Evolutionary conservation across 2,888 invertebrate species (phyloP), one percentile per base, ranked within the genome.

Genomic region (Troides oblongomaculatus): DNA sequence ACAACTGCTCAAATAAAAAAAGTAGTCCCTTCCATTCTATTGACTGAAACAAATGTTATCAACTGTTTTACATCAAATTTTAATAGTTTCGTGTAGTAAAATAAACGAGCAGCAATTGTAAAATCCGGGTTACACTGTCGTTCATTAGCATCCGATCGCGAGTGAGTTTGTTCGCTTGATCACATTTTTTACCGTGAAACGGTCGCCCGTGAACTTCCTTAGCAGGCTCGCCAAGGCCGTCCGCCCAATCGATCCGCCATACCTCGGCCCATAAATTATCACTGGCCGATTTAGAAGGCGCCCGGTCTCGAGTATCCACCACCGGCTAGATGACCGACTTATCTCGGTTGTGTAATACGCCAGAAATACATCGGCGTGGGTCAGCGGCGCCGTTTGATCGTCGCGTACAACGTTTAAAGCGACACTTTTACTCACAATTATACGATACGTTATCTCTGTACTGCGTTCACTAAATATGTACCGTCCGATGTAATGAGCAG

Each of bases 141-240:
- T 72, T 67, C 68, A 72, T 74, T 72, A 73, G 69, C 72, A 70
- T 69, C 67, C 66, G 64, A 72, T 77, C 74, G 76, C 72, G 21
- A 66, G 43, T 46, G 46, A 12, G 4, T 14, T 12, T 46, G 58
- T 65, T 53, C 39, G 58, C 59, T 46, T 43, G 65, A 58, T 39
- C 72, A 72, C 75, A 14, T 76, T 75, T 74, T 71, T 69, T 64
- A 70, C 68, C 68, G 76, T 60, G 78, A 76, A 77, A 75, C 76
- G 76, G 74, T 74, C 83, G 90, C 82, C 92, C 93, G 76, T 93
- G 92, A 93, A 93, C 93, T 92, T 91, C 88, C 86, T 84, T 74
- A 79, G 82, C 84, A 85, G 87, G 88, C 78, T 81, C 79, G 79
- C 79, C 91, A 93, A 93, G 93, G 93, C 83, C 92, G 80, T 72